Conservation (phyloP, 2,797 vertebrate species). For the Enteromius treurensis region DNA sequence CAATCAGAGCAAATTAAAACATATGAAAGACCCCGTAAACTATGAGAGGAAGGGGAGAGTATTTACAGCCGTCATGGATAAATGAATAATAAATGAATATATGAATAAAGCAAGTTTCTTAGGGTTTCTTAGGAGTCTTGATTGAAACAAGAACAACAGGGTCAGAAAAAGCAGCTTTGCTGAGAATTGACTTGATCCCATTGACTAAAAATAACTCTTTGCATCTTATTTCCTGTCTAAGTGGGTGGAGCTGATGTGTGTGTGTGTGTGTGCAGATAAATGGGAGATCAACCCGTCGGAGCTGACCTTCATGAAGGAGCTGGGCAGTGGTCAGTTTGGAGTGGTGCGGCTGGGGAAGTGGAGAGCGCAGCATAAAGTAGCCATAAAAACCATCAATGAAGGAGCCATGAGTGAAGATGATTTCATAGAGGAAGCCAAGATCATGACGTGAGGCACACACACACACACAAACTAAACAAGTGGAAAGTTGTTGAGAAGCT, state of each 20-base stretch:
- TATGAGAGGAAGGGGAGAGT: no score
- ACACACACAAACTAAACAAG: no score
- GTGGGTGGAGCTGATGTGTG: not conserved
- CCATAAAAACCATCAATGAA: constrained; percentile 91
- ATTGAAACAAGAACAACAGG: not conserved
- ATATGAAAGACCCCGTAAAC: not conserved
- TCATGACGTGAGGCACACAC: constrained; percentile 89
- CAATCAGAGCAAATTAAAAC: not conserved
- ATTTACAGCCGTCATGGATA: not conserved
- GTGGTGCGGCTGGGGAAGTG: constrained; percentile 84
- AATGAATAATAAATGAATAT: not conserved
- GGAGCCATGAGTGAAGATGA: constrained; percentile 95
- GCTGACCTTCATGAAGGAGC: constrained; percentile 82
- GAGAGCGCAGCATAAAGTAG: constrained; percentile 88
- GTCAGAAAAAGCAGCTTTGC: not conserved
- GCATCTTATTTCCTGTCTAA: not conserved
- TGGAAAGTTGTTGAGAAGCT: constrained; percentile 32
- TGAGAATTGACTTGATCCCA: not conserved
- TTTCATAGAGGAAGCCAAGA: constrained; percentile 95
- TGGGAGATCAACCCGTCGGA: constrained; percentile 87
- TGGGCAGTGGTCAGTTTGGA: constrained; percentile 87
- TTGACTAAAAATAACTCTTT: not conserved
- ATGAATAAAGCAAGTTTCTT: not conserved
- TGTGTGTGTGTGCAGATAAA: constrained; percentile 74
- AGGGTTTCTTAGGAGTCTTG: not conserved